Evolutionary conservation across 2,797 vertebrate species (phyloP).

Genomic region (Gymnodraco acuticeps): DNA sequence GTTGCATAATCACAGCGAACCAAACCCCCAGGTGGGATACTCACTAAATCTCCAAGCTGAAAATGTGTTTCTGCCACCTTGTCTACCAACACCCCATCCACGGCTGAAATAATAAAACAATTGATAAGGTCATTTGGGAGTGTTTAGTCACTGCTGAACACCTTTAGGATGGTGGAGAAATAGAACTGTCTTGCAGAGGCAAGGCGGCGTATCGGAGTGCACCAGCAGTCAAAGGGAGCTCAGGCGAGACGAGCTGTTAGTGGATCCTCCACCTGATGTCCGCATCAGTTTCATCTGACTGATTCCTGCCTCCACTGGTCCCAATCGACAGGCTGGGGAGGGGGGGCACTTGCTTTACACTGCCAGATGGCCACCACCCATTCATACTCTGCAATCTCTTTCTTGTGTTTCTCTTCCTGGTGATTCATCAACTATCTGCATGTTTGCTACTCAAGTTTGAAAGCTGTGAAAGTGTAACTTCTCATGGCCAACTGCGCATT

Average conservation of each 20-base stretch:
- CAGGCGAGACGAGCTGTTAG: slow-evolving; percentile 83
- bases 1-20: slow-evolving; percentile 65
- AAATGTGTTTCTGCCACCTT: slow-evolving; percentile 49
- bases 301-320: slow-evolving; percentile 78
- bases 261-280: slow-evolving; percentile 85
- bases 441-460: slow-evolving; percentile 21
- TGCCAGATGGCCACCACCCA: slow-evolving; percentile 61
- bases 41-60: slow-evolving; percentile 45
- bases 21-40: slow-evolving; percentile 46
- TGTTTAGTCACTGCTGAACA: slow-evolving; percentile 80
- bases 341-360: slow-evolving; percentile 57
- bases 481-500: slow-evolving; percentile 4
- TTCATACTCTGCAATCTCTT: slow-evolving; percentile 45
- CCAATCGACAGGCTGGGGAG: slow-evolving; percentile 67
- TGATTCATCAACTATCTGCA: slow-evolving; percentile 44
- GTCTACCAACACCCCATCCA: slow-evolving; percentile 32
- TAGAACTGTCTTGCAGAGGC: slow-evolving; percentile 80
- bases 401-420: slow-evolving; percentile 47
- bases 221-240: slow-evolving; percentile 80
- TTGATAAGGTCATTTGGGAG: slow-evolving; percentile 81
- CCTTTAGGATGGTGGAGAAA: slow-evolving; percentile 74
- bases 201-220: slow-evolving; percentile 77
- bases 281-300: slow-evolving; percentile 84
- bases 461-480: slow-evolving; percentile 27
- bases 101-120: slow-evolving; percentile 76